Conservation (phyloP, 1,140 invertebrate species). For the Neoseiulus cucumeris region DNA sequence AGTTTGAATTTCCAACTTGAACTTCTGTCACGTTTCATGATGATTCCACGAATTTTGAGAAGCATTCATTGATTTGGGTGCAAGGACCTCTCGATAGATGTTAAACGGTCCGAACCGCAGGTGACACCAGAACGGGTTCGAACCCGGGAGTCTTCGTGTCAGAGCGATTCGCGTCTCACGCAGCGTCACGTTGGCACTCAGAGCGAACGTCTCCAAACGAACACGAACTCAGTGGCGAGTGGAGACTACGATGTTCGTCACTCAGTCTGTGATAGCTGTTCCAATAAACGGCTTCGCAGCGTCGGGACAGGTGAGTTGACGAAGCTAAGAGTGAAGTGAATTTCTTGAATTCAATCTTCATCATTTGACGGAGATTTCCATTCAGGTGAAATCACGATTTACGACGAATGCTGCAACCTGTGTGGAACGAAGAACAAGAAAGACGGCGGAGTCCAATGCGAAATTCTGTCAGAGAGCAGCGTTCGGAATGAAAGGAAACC, state of each 20-base stretch:
- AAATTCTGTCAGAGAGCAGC: background rate
- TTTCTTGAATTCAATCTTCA: background rate
- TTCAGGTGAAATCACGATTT: background rate
- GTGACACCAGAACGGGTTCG: background rate
- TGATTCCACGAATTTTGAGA: no score
- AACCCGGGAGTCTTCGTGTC: background rate
- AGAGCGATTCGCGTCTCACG: background rate
- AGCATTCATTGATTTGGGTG: no score
- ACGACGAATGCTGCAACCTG: background rate
- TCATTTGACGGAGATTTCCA: background rate
- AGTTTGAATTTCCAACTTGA: no score
- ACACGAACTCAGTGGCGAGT: background rate
- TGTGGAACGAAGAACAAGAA: slow-evolving; percentile 8
- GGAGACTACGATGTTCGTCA: slow-evolving; percentile 3
- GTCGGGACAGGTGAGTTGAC: background rate
- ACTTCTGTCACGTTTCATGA: no score
- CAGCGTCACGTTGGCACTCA: background rate
- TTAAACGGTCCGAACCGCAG: background rate
- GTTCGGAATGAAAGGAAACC: slow-evolving; percentile 24
- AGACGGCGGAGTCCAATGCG: slow-evolving; percentile 6
- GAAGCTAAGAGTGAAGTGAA: background rate
- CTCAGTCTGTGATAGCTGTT: background rate
- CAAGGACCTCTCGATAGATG: no score
- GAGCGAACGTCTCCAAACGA: background rate
- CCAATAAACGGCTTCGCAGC: background rate